Evolutionary conservation across 1,140 invertebrate species (phyloP), one percentile per base, ranked within the genome.

Genomic region (Achroia grisella): DNA sequence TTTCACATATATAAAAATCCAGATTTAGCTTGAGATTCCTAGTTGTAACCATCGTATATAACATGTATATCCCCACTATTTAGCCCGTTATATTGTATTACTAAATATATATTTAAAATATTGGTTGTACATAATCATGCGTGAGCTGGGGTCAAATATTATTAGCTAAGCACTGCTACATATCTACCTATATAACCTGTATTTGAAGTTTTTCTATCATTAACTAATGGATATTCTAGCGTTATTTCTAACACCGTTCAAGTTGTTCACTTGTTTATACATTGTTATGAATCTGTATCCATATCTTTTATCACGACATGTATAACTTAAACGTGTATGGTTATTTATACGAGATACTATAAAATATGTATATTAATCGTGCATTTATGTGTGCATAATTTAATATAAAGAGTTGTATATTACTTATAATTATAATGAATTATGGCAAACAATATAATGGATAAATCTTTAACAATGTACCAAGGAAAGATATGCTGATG

Each of bases 201-300:
- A 71, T 64, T 77, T 68, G 55, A 77, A 69, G 53, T 68, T 78
- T 81, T 72, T 78, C 69, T 79, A 79, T 67, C 47, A 69, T 70
- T 71, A 23, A 23, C 6, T 23, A 71, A 65, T 68, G 61, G 68
- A 64, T 71, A 72, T 65, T 67, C 61, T 78, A 76, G 68, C 59
- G 64, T 72, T 75, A 72, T 63, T 65, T 74, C 69, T 65, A 69
- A 77, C 71, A 79, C 75, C 48, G 71, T 75, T 82, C 66, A 77
- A 75, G 65, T 78, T 79, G 75, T 79, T 82, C 73, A 79, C 75
- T 70, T 76, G 70, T 78, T 78, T 82, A 82, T 82, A 77, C 63
- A 72, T 77, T 79, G 71, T 82, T 79, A 76, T 69, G 62, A 68
- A 73, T 67, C 64, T 71, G 62, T 79, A 79, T 71, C 67, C 67